Conservation (phyloP, 2,113 vertebrate genomes). For the Pomatorhinus ruficollis region DNA sequence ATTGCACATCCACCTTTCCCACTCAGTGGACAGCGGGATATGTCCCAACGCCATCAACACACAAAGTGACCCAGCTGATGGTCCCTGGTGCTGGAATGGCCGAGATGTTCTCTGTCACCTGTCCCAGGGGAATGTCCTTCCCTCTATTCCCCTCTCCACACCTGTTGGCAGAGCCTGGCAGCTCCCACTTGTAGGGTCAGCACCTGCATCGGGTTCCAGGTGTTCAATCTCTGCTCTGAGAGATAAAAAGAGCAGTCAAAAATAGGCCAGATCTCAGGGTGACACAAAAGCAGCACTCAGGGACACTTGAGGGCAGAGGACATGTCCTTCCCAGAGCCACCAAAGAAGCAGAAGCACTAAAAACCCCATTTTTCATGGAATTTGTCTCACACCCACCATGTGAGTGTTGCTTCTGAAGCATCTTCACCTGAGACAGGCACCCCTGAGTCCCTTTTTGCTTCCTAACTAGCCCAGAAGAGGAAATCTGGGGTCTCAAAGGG, state of each 20-base stretch:
- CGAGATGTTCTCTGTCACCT: not conserved
- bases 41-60: fast-evolving
- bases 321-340: not conserved
- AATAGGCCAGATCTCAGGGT: not conserved
- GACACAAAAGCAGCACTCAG: not conserved
- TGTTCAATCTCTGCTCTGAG: not conserved
- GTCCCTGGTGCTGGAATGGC: not conserved
- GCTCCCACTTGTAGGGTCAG: not conserved
- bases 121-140: not conserved
- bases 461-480: not conserved
- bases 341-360: not conserved
- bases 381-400: fast-evolving
- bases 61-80: not conserved
- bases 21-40: fast-evolving
- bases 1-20: fast-evolving
- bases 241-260: not conserved
- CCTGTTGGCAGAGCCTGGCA: not conserved
- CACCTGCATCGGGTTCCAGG: not conserved
- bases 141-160: not conserved
- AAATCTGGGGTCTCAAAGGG: not conserved
- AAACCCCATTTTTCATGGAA: not conserved
- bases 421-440: not conserved
- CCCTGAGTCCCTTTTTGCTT: not conserved
- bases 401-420: not conserved
- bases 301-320: not conserved